Evolutionary conservation across 2,797 vertebrate species (phyloP), one percentile per base, ranked within the genome.

Genomic region (Tympanoctomys barrerae): DNA sequence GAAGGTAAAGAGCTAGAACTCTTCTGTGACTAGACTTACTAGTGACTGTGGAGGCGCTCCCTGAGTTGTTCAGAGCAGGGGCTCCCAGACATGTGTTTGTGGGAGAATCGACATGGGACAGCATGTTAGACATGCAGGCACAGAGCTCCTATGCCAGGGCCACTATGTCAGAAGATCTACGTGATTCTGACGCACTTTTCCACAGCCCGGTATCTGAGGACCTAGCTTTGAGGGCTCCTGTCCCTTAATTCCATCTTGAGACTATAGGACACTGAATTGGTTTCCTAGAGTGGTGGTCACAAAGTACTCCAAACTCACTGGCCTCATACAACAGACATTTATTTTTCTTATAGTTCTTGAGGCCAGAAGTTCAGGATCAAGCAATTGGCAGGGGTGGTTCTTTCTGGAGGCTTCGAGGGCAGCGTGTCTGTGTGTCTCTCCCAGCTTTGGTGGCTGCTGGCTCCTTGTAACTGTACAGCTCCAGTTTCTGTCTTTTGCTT

Each of bases 381-480:
- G 26, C 5, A 39, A 5, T 33, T 9, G 3, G 16, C 36, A 73
- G 61, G 33, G 18, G 5, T 24, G 11, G 31, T 33, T 90, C 7
- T 88, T 73, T 39, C 57, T 61, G 68, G 70, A 39, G 10, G 46
- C 26, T 33, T 77, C 5, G 46, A 57, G 14, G 9, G 59, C 46
- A 46, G 22, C 26, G 33, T 1, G 0, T 66, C 61, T 0, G 1
- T 5, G 18, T 7, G 11, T 39, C 12, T 26, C n/a, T 49, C n/a
- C 49, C 5, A 4, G 62, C 11, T 49, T 64, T 12, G 9, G n/a
- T 2, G 39, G 54, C 14, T 21, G 12, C 14, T 24, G 0, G 28
- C 0, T 28, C 52, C 36, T 79, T 1, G 0, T 16, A 12, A 13
- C 42, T 1, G 0, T 11, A 0, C 6, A 7, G n/a, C 68, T 89